Evolutionary conservation across 1,140 invertebrate genomes (phyloP), one percentile per base, ranked within the genome.

Genomic region (Heliconius melpomene): DNA sequence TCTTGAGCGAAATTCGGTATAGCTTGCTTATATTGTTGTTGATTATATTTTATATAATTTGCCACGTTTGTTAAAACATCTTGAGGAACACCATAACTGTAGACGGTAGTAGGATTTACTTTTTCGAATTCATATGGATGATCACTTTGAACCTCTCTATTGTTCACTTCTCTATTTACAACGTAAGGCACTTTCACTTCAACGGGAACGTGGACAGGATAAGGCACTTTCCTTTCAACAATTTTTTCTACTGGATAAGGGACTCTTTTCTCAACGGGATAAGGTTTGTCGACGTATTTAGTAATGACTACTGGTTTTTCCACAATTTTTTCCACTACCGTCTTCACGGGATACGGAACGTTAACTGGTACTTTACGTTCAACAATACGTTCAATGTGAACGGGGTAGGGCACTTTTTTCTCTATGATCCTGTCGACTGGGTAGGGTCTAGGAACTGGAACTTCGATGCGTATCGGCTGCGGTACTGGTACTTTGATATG

Each of bases 361-460:
- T 94, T 86, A 3, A 93, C 87, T 23, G 94, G 94, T 3, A 95
- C 91, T 80, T 94, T 94, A 83, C 94, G 95, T 77, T 95, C 95
- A 0, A 95, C 95, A 20, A 95, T 94, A 85, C 93, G 91, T 78
- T 95, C 95, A 6, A 95, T 85, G 26, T 91, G 87, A 5, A 95
- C 94, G 29, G 95, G 95, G 83, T 95, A 96, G 74, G 94, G 95
- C 79, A 91, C 94, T 73, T 91, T 94, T 79, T 95, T 95, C 78
- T 96, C 95, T 0, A 96, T 90, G 11, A 95, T 94, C 80, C 95
- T 94, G 46, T 95, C 95, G 8, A 96, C 92, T 1, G 93, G 93
- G 77, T 94, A 93, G 26, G 92, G 89, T 75, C 90, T 91, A 3
- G 90, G 93, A 1, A 95, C 91, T 2, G 90, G 93, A 1, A 95